Evolutionary conservation across 2,888 invertebrate genomes (phyloP).

Genomic region (Scelioninae gen. 2): DNA sequence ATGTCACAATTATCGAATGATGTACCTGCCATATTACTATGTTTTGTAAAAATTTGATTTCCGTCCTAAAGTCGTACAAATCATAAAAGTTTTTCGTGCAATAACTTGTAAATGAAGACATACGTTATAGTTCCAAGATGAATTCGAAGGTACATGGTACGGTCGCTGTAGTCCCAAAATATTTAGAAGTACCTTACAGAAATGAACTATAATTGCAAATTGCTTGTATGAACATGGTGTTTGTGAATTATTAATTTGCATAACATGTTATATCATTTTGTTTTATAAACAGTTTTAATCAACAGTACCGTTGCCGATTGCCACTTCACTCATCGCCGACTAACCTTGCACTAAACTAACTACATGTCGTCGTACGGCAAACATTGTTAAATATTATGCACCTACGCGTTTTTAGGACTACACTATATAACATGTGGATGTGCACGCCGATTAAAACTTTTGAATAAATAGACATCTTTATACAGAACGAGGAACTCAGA

Average conservation of each 20-base stretch:
- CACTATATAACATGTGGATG: constrained; percentile 3
- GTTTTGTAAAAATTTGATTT: background rate
- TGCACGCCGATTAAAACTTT: constrained; percentile 1
- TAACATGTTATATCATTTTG: constrained; percentile 42
- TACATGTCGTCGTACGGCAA: constrained; percentile 66
- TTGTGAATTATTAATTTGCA: constrained; percentile 34
- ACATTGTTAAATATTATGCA: constrained; percentile 63
- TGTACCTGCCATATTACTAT: too few relatives aligned
- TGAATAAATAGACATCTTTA: too few relatives aligned
- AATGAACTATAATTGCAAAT: background rate
- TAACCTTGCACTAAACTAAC: constrained; percentile 73
- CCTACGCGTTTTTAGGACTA: constrained; percentile 56
- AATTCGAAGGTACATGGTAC: constrained; percentile 21
- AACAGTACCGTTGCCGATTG: constrained; percentile 65
- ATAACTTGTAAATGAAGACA: constrained; percentile 14
- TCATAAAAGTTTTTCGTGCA: background rate
- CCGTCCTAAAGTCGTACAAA: background rate
- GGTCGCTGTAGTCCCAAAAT: constrained; percentile 11
- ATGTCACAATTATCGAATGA: too few relatives aligned
- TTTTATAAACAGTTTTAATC: constrained; percentile 52
- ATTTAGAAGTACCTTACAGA: background rate
- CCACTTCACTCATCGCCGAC: constrained; percentile 72
- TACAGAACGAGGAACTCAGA: too few relatives aligned
- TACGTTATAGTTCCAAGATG: constrained; percentile 26
- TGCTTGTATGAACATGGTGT: constrained; percentile 11